Evolutionary conservation across 2,888 invertebrate genomes (phyloP).

Genomic region (Cephus pygmeus): DNA sequence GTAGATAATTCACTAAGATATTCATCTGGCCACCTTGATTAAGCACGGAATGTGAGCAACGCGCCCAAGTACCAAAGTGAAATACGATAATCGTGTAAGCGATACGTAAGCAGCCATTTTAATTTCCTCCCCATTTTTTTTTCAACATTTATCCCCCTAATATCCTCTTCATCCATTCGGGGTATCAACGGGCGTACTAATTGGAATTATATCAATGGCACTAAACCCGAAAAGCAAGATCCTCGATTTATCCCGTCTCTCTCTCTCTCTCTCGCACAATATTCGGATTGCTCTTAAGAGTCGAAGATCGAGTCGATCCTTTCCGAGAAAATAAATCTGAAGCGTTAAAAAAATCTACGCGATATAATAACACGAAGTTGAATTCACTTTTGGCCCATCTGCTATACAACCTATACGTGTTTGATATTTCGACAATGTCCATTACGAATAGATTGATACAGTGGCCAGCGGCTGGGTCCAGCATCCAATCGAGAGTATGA

Average conservation of each 20-base stretch:
- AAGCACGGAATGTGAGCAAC: slow-evolving; percentile 31
- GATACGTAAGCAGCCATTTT: not conserved
- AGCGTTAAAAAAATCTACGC: not conserved
- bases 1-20: slow-evolving; percentile 50
- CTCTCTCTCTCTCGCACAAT: not conserved
- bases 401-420: not conserved
- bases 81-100: slow-evolving; percentile 3
- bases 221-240: not conserved
- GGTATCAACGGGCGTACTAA: not conserved
- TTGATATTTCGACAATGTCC: not conserved
- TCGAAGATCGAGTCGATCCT: not conserved
- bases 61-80: not conserved
- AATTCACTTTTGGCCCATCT: not conserved
- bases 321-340: not conserved
- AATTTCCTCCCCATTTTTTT: not conserved
- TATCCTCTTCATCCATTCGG: not conserved
- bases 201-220: not conserved
- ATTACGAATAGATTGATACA: slow-evolving; percentile 3
- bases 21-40: slow-evolving; percentile 40
- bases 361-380: not conserved
- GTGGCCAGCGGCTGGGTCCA: not conserved
- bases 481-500: slow-evolving; percentile 15
- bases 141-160: not conserved
- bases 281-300: not conserved
- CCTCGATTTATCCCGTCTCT: not conserved